Percentiles rank a stretch among this genome's conserved stretches.
Evolutionary conservation across 92 coral and sea anemone genomes (phyloP).

Genomic region (Zoanthus solanderi): DNA sequence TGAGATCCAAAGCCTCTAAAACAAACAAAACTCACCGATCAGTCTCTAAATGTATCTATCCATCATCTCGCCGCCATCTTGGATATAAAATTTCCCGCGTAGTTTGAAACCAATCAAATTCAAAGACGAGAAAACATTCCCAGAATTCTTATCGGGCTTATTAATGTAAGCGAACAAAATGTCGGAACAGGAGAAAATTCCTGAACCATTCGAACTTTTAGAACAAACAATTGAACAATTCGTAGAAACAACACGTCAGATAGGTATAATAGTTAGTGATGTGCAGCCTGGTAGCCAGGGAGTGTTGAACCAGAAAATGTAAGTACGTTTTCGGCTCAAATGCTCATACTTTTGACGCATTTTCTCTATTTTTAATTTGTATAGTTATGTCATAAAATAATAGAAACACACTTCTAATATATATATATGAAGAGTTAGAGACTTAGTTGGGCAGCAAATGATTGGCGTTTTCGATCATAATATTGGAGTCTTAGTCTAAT

Average conservation of each 20-base stretch:
- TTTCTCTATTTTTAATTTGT: too few species aligned
- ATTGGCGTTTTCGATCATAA: too few species aligned
- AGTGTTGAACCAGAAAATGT: constrained; percentile 98
- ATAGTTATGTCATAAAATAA: too few species aligned
- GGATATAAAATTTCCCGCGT: constrained; percentile 40
- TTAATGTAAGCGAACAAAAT: constrained; percentile 45
- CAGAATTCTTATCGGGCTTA: constrained; percentile 29
- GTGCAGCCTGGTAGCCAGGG: constrained; percentile 99
- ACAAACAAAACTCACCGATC: neutral
- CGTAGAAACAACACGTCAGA: constrained; percentile 96
- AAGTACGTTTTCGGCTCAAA: constrained; percentile 34
- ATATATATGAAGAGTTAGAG: too few species aligned
- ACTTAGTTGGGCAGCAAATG: too few species aligned
- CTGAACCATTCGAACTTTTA: constrained; percentile 90
- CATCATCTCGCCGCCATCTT: constrained; percentile 26
- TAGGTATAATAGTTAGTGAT: constrained; percentile 99
- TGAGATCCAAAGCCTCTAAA: neutral
- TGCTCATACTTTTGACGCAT: too few species aligned
- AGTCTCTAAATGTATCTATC: neutral
- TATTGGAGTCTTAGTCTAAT: too few species aligned
- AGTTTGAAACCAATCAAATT: constrained; percentile 20
- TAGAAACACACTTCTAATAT: too few species aligned
- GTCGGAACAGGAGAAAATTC: constrained; percentile 81
- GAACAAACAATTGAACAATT: constrained; percentile 99
- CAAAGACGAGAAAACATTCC: neutral